Percentiles rank a stretch among this genome's conserved stretches.
Conservation (phyloP, 2,113 vertebrate species). For the Chitala chitala region DNA sequence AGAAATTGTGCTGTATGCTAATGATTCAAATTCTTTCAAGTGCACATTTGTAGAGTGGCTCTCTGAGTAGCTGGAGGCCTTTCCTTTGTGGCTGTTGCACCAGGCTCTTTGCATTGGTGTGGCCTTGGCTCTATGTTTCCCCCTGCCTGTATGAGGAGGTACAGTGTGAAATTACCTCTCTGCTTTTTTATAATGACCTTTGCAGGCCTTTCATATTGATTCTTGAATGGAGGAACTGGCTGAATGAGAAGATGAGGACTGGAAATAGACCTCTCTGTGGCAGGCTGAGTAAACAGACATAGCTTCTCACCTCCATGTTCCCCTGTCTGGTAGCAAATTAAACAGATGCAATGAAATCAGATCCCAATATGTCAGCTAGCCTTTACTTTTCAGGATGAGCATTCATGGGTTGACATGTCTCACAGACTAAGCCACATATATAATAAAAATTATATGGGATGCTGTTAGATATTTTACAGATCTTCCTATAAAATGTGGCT, state of each 20-base stretch:
- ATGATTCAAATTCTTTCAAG: constrained; percentile 3
- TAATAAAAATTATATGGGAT: background rate
- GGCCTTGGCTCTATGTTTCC: too few relatives aligned
- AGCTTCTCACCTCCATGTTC: background rate
- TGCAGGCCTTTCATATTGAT: background rate
- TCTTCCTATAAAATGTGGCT: too few relatives aligned
- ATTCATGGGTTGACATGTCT: too few relatives aligned
- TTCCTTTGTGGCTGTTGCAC: background rate
- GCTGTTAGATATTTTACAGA: too few relatives aligned
- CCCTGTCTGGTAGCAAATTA: background rate
- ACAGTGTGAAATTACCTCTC: too few relatives aligned
- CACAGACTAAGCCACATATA: background rate
- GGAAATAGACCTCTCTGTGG: background rate
- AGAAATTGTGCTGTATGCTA: background rate
- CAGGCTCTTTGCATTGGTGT: background rate
- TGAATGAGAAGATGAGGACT: background rate
- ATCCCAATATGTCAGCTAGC: background rate
- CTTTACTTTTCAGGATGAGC: too few relatives aligned
- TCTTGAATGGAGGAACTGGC: background rate
- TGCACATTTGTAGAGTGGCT: background rate
- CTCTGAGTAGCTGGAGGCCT: background rate
- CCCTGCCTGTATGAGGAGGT: too few relatives aligned
- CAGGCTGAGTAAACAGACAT: background rate
- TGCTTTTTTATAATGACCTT: background rate
- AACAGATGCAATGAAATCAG: background rate